Base-by-base conservation (phyloP, 2,797 vertebrate species). In the Notolepis coatsorum region DNA sequence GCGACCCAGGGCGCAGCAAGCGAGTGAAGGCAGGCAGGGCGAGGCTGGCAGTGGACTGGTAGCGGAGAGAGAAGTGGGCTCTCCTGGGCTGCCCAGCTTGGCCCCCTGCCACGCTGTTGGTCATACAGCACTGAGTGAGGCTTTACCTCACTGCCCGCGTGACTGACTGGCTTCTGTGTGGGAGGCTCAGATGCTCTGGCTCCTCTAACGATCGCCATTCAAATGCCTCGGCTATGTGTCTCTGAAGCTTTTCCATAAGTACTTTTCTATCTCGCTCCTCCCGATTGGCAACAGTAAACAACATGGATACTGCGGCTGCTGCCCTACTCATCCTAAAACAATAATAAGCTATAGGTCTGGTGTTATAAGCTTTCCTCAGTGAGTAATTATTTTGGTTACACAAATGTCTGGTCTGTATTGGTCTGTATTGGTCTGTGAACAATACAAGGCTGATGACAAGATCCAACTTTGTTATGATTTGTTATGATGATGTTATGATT, bases 81-180 rank as follows among this genome's bases (percentile, higher is more conserved):
- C 89, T 88, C 74, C 85, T 85, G 80, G 71, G 82, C 84, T 84
- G 83, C 84, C 65, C 81, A n/a, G 79, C 81, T n/a, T 90, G 86
- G 88, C 84, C 85, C 38, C 35, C 62, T 86, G 90, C 87, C 91
- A 90, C 48, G 71, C 77, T 72, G 85, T 88, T 90, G 88, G 91
- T 91, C 90, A 90, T 89, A 89, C 81, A 86, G 84, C 87, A 65
- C 83, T 69, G 78, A 84, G 82, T 86, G 78, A 84, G 82, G 86
- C 88, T 86, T 84, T 87, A 85, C 87, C 84, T 89, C 86, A 87
- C 88, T 85, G 75, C 80, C 87, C 84, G 75, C 82, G 86, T 92
- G 91, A 92, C 90, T 85, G 84, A 79, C 82, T 91, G 84, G 83
- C 77, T 86, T 89, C 88, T 89, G 86, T 92, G 88, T 90, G 88